These are phyloP conservation scores for Drosophila santomea DNA, from an alignment of 1,140 invertebrate species.

Conservation along the genomic window DNA sequence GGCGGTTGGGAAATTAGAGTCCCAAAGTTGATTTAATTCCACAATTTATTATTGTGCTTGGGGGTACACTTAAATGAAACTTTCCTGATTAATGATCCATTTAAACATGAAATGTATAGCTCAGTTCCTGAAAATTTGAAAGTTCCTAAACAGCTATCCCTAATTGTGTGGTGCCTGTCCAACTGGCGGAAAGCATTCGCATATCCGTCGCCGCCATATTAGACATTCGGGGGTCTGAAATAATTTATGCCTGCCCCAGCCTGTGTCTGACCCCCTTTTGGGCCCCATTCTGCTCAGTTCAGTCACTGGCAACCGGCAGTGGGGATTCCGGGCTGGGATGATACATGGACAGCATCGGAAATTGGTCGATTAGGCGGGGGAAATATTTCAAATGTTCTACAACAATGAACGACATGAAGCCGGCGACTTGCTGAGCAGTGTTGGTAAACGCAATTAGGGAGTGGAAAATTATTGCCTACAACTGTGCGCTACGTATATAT, in stretches of 20 bases:
- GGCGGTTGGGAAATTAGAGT: conserved; percentile 2
- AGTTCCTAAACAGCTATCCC: background rate
- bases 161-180: conserved; percentile 13
- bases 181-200: conserved; percentile 39
- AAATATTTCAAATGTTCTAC: conserved; percentile 11
- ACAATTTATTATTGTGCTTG: background rate
- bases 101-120: no score
- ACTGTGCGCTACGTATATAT: background rate
- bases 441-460: background rate
- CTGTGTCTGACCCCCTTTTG: conserved; percentile 17
- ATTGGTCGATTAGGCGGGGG: conserved; percentile 37
- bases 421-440: conserved; percentile 7
- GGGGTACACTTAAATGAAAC: background rate
- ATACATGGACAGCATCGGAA: conserved; percentile 40
- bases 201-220: conserved; percentile 71
- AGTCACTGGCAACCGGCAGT: conserved; percentile 12
- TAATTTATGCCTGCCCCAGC: conserved; percentile 63
- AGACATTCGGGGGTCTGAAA: conserved; percentile 65
- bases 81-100: background rate
- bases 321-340: conserved; percentile 25
- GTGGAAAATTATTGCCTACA: conserved; percentile 24
- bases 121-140: background rate
- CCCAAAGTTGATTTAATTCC: background rate
- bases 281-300: background rate
- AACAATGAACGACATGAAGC: conserved; percentile 16